phyloP scores from a whole-genome alignment of 2,797 vertebrate species.

The Adelosebastes latens region DNA sequence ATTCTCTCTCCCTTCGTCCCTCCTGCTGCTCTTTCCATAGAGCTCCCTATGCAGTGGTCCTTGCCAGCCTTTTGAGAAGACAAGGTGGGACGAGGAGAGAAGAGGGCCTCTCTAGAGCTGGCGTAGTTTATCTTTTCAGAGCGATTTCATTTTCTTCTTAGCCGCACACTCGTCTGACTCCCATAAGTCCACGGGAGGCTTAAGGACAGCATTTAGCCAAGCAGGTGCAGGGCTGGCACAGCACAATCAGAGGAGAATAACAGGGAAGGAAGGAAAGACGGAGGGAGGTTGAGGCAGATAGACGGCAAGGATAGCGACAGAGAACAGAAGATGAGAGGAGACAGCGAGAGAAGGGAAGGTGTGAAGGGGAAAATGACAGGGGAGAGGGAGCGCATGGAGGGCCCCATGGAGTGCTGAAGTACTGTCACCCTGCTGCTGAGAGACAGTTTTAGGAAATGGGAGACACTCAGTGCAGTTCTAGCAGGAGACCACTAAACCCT shows the following conservation, averaged over 20 bases:
- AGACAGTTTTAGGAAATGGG: constrained; percentile 49
- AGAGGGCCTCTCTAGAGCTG: constrained; percentile 32
- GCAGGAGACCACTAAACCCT: constrained; percentile 28
- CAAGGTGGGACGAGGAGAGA: constrained; percentile 36
- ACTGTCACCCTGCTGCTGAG: constrained; percentile 44
- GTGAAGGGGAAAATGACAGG: constrained; percentile 58
- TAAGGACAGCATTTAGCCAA: constrained; percentile 54
- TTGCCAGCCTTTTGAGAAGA: constrained; percentile 44
- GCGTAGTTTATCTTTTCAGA: constrained; percentile 62
- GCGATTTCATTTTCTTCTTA: constrained; percentile 61
- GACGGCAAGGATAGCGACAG: constrained; percentile 17
- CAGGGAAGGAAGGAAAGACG: constrained; percentile 3
- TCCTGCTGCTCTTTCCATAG: constrained; percentile 11
- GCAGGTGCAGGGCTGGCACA: constrained; percentile 52
- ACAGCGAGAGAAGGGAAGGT: not conserved
- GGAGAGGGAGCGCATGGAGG: not conserved
- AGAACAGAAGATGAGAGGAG: constrained; percentile 45
- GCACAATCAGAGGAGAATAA: constrained; percentile 58
- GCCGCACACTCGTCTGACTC: constrained; percentile 27
- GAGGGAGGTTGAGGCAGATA: constrained; percentile 12
- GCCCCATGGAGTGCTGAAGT: constrained; percentile 32
- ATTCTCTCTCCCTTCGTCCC: not conserved
- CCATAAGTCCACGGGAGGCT: constrained; percentile 48
- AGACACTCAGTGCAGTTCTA: constrained; percentile 17
- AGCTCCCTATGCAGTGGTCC: constrained; percentile 21